Percentiles rank a stretch among this genome's conserved stretches.
These are phyloP conservation scores for Tragelaphus imberbis DNA, from an alignment of 2,113 vertebrate genomes.

Conservation along the genomic window DNA sequence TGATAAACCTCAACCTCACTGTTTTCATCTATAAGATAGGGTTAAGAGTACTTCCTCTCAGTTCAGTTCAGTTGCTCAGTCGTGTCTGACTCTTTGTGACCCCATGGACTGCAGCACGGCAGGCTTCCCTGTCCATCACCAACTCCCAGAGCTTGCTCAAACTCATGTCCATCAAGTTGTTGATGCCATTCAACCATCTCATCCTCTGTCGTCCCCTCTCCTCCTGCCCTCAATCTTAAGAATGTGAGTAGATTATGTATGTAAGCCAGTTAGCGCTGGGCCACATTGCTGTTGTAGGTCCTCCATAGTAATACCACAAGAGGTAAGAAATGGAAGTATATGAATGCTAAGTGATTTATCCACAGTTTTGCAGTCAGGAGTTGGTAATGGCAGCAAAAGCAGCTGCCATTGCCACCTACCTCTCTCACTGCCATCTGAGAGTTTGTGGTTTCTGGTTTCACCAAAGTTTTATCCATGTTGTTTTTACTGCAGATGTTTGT, in stretches of 20 bases:
- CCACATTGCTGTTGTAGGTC: not conserved
- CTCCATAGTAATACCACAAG: not conserved
- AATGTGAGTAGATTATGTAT: not conserved
- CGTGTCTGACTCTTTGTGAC: not conserved
- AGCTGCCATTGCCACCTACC: not conserved
- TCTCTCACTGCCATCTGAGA: not conserved
- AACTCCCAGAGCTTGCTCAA: not conserved
- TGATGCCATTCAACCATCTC: not conserved
- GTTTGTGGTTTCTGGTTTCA: not conserved
- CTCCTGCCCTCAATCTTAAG: not conserved
- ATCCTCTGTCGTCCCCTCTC: not conserved
- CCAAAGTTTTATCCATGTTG: not conserved
- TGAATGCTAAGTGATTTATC: not conserved
- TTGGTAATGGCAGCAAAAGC: not conserved
- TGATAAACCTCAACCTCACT: not conserved
- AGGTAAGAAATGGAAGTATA: not conserved
- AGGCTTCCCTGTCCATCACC: not conserved
- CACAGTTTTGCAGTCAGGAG: not conserved
- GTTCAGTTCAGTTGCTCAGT: not conserved
- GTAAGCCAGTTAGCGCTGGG: not conserved
- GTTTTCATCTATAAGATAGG: not conserved
- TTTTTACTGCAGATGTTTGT: not conserved
- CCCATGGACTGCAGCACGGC: not conserved
- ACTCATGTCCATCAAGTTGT: not conserved
- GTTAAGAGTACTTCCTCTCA: not conserved